Base-by-base conservation (phyloP, 2,888 invertebrate species). In the Cephalotes varians region DNA sequence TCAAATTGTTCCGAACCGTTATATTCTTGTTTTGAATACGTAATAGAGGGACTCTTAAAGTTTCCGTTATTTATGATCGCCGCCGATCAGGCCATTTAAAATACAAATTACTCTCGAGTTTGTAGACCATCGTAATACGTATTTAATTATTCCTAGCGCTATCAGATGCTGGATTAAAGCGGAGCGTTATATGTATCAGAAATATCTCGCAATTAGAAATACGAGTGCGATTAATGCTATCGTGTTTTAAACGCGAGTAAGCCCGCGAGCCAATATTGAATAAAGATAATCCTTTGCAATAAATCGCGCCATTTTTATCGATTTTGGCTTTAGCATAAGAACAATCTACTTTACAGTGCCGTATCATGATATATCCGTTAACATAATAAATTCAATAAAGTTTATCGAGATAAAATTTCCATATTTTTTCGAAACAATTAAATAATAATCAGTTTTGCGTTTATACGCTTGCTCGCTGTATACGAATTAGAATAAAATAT, bases 71-170 rank as follows among this genome's bases (percentile, higher is more conserved):
- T 88, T 88, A 88, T 28, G 84, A 73, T 58, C 44, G 12, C 34
- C 56, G 40, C n/a, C 84, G 88, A 87, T 58, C 65, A 31, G 44
- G 25, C 54, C 56, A 88, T 89, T 89, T 89, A 86, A 88, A 89
- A 86, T 89, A 84, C 89, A 89, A 89, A 89, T 56, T 62, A 37
- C 56, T 65, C 56, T 49, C 67, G 47, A n/a, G 71, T 76, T 62
- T 44, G 72, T 56, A 71, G 18, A 72, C 58, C 56, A 60, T 15
- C 69, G 64, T 82, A 84, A 79, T 81, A 69, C 40, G 47, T 65
- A 60, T 80, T 82, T 85, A 85, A 88, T 87, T 88, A 86, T 85
- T 86, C 64, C 76, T 56, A 58, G 54, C 51, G 51, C 44, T 79
- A 82, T 85, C 81, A 21, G 71, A 67, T 60, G 54, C 44, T 31